These are phyloP conservation scores for Spea multiplicata DNA, from an alignment of 2,113 vertebrate genomes.

Conservation along the genomic window DNA sequence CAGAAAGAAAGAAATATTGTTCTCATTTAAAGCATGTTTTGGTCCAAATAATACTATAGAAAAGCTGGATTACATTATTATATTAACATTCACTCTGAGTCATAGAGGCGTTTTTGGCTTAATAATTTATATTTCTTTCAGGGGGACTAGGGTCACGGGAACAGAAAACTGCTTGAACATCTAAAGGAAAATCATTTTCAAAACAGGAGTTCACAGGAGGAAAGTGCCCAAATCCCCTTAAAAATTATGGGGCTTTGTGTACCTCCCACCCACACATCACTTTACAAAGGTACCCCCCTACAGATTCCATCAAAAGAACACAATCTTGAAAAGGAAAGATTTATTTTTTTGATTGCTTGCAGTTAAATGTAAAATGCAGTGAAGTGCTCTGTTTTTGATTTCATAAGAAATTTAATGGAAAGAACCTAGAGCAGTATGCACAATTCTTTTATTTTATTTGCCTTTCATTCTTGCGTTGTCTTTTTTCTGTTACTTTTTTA, in stretches of 20 bases:
- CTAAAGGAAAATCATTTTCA: conserved; percentile 45
- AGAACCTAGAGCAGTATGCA: conserved; percentile 34
- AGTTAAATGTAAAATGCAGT: conserved; percentile 36
- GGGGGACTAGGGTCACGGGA: conserved; percentile 15
- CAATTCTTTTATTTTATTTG: conserved; percentile 36
- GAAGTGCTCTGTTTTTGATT: conserved; percentile 36
- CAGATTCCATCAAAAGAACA: conserved; percentile 41
- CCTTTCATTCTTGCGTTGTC: conserved; percentile 16
- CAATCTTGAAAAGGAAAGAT: conserved; percentile 43
- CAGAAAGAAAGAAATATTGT: background rate
- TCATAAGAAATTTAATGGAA: conserved; percentile 38
- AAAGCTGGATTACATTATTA: conserved; percentile 12
- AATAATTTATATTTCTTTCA: conserved; percentile 21
- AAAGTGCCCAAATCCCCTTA: conserved; percentile 43
- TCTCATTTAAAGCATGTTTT: background rate
- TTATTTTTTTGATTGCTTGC: conserved; percentile 45
- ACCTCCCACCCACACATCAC: conserved; percentile 43
- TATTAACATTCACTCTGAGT: conserved; percentile 24
- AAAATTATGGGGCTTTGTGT: conserved; percentile 48
- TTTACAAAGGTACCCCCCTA: conserved; percentile 45
- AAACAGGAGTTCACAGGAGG: conserved; percentile 44
- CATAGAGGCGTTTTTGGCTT: conserved; percentile 3
- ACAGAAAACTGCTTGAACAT: conserved; percentile 23
- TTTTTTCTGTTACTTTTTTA: conserved; percentile 24
- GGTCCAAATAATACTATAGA: background rate